These are phyloP conservation scores for Desoria tigrina DNA, from an alignment of 2,888 invertebrate species.

Conservation along the genomic window DNA sequence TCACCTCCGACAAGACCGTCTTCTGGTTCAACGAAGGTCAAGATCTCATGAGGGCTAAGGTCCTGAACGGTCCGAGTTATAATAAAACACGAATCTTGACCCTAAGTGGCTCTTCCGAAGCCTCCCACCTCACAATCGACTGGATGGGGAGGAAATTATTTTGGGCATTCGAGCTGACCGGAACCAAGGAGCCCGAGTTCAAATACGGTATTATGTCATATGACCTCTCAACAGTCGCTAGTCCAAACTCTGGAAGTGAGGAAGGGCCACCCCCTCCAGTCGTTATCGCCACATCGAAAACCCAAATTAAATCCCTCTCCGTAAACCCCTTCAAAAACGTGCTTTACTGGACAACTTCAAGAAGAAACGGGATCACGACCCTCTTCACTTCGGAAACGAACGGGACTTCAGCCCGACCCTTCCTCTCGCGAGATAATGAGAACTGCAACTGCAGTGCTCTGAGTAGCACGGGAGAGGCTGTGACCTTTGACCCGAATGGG, in stretches of 20 bases:
- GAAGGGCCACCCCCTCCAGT: slow-evolving; percentile 27
- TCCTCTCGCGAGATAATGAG: slow-evolving; percentile 37
- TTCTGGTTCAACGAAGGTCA: slow-evolving; percentile 81
- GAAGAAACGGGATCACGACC: slow-evolving; percentile 63
- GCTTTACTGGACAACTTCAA: slow-evolving; percentile 75
- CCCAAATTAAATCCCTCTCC: slow-evolving; percentile 68
- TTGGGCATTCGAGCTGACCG: slow-evolving; percentile 64
- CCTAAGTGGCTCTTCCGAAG: slow-evolving; percentile 58
- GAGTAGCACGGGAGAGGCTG: slow-evolving; percentile 65
- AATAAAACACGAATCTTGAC: slow-evolving; percentile 58
- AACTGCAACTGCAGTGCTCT: slow-evolving; percentile 69
- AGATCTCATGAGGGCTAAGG: slow-evolving; percentile 63
- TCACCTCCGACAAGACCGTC: slow-evolving; percentile 61
- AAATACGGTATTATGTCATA: slow-evolving; percentile 45
- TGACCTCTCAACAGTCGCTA: slow-evolving; percentile 37
- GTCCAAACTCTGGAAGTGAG: background rate
- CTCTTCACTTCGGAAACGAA: slow-evolving; percentile 64
- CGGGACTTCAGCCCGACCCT: slow-evolving; percentile 47
- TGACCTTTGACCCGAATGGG: slow-evolving; percentile 70
- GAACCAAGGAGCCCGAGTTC: slow-evolving; percentile 64
- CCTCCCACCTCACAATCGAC: slow-evolving; percentile 68
- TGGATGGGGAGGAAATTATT: slow-evolving; percentile 85
- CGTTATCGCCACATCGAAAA: slow-evolving; percentile 52
- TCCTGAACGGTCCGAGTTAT: background rate
- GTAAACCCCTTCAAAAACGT: slow-evolving; percentile 71